Evolutionary conservation across 1,140 invertebrate genomes (phyloP).

Genomic region (honey bee (Apis mellifera)): DNA sequence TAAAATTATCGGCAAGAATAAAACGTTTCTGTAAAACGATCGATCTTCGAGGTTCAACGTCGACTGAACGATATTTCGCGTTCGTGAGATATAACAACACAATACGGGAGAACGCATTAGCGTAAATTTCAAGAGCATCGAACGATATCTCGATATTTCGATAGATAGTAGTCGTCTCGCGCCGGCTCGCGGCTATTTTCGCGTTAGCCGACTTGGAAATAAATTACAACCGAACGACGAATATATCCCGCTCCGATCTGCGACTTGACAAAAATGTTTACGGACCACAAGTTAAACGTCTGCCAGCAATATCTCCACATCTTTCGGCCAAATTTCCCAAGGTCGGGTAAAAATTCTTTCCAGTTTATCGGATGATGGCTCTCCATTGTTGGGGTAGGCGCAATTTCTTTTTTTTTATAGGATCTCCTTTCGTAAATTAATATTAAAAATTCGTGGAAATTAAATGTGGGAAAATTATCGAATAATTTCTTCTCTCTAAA

Average conservation of each 20-base stretch:
- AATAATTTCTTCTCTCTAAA: too few species aligned
- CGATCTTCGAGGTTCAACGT: not conserved
- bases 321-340: conserved; percentile 18
- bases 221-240: conserved; percentile 60
- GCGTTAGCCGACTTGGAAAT: conserved; percentile 50
- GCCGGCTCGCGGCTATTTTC: conserved; percentile 49
- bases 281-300: conserved; percentile 47
- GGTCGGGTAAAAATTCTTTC: conserved; percentile 1
- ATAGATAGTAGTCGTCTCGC: conserved; percentile 51
- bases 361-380: not conserved
- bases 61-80: too few species aligned
- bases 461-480: too few species aligned
- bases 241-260: conserved; percentile 57
- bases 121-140: conserved; percentile 60
- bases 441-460: too few species aligned
- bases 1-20: not conserved
- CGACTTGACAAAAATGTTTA: conserved; percentile 59
- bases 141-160: conserved; percentile 43
- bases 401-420: not conserved
- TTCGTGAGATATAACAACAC: not conserved
- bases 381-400: too few species aligned
- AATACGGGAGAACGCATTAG: conserved; percentile 30
- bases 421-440: not conserved
- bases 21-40: not conserved
- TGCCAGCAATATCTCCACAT: conserved; percentile 45